These are phyloP conservation scores for Sigmodon hispidus DNA, from an alignment of 2,113 vertebrate species.

Conservation along the genomic window DNA sequence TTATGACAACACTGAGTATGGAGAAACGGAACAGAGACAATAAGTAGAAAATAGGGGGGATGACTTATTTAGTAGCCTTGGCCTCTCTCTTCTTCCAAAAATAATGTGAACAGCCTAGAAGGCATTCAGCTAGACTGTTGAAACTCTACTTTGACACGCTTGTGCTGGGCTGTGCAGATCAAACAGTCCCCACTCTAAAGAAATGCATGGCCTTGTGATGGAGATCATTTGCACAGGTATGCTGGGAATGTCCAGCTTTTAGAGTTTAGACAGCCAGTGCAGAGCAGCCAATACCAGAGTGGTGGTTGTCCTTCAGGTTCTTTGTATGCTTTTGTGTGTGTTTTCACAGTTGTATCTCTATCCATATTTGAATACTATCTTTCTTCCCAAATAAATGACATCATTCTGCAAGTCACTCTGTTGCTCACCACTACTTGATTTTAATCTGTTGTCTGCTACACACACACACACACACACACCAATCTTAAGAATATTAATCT, in stretches of 20 bases:
- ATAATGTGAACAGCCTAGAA: not conserved
- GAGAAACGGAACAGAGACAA: slow-evolving; percentile 2
- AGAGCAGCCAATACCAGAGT: not conserved
- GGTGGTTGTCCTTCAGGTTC: not conserved
- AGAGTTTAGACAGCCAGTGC: not conserved
- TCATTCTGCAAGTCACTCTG: not conserved
- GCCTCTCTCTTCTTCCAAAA: not conserved
- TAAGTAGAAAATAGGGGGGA: not conserved
- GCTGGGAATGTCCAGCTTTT: not conserved
- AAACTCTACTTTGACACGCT: not conserved
- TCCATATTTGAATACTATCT: not conserved
- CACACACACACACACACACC: not conserved
- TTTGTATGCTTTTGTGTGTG: not conserved
- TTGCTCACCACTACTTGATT: not conserved
- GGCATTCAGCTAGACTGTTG: not conserved
- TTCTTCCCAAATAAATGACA: not conserved
- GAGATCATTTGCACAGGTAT: not conserved
- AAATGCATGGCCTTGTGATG: not conserved
- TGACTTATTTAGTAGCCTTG: not conserved
- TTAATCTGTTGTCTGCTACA: not conserved
- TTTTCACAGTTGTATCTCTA: not conserved
- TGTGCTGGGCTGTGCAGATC: not conserved
- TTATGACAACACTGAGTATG: not conserved
- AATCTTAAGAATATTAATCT: not conserved
- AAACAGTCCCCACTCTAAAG: not conserved